Percentiles rank a stretch among this genome's conserved stretches.
Evolutionary conservation across 2,888 invertebrate species (phyloP).

Genomic region (Notodonta ziczac): DNA sequence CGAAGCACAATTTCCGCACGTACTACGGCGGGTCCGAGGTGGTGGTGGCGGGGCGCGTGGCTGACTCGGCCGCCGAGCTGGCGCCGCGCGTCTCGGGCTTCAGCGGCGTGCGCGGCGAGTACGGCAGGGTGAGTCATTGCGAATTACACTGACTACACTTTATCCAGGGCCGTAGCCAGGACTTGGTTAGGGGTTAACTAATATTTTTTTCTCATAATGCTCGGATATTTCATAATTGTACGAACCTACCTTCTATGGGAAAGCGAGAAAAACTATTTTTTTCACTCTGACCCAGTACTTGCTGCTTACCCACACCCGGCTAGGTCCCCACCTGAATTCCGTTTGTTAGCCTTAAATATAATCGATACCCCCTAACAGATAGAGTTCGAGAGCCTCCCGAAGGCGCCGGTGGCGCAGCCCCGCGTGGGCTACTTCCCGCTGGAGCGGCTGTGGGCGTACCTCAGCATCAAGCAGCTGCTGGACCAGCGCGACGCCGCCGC

Average conservation of each 20-base stretch:
- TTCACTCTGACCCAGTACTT: no score
- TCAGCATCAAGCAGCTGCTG: conserved; percentile 86
- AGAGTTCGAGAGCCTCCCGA: conserved; percentile 57
- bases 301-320: no score
- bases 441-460: conserved; percentile 87
- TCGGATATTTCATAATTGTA: no score
- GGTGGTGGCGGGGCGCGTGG: conserved; percentile 84
- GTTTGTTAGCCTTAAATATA: no score
- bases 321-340: no score
- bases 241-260: no score
- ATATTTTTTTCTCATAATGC: no score
- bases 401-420: conserved; percentile 49
- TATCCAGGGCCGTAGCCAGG: no score
- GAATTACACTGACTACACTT: no score
- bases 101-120: conserved; percentile 59
- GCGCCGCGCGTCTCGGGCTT: conserved; percentile 56
- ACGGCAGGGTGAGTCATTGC: conserved; percentile 49
- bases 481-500: conserved; percentile 75
- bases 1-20: conserved; percentile 83
- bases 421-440: conserved; percentile 60
- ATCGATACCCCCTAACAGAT: conserved; percentile 45
- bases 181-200: no score
- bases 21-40: conserved; percentile 87
- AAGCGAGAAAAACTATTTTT: no score
- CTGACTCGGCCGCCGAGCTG: conserved; percentile 47